Evolutionary conservation across 2,113 vertebrate species (phyloP), one percentile per base, ranked within the genome.

Genomic region (Actinemys pallida): DNA sequence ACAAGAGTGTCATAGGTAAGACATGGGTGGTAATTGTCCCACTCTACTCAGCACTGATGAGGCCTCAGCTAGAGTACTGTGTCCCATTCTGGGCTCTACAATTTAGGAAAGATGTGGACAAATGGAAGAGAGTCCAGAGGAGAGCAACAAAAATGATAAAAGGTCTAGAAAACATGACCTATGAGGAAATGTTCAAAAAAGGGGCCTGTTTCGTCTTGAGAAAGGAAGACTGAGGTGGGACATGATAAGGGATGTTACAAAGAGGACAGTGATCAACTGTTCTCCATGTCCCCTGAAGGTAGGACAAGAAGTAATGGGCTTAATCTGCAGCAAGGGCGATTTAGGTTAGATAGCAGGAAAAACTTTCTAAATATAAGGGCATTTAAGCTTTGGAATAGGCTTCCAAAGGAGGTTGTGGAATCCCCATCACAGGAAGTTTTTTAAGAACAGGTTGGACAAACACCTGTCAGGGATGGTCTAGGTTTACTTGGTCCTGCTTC

Each of bases 151-250:
- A 69, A 69, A n/a, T 69, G 4, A 69, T 69, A 39, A 69, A 69
- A 19, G 17, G 7, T n/a, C 39, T 69, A 69, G 65, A 35, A n/a
- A 69, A 39, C 17, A 16, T 69, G 14, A n/a, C 14, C 31, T 69
- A 17, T 69, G 65, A 69, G 16, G 16, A n/a, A 39, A 69, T n/a
- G 65, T 69, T 69, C 8, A 69, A 69, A 69, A 69, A n/a, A 69
- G 8, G 35, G 35, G 35, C 65, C 35, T 20, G 17, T n/a, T 35
- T 65, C 4, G 16, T 65, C 62, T 65, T 35, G 62, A 16, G 62
- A 6, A 35, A 35, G 62, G 62, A 35, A 65, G 31, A 13, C 5
- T 27, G 56, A 95, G 94, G 91, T 96, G 94, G 93, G 89, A 91
- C 29, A 35, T 45, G 42, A 45, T 95, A 59, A 59, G 12, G 11